Conservation (phyloP, 2,113 vertebrate genomes). For the Morone saxatilis region DNA sequence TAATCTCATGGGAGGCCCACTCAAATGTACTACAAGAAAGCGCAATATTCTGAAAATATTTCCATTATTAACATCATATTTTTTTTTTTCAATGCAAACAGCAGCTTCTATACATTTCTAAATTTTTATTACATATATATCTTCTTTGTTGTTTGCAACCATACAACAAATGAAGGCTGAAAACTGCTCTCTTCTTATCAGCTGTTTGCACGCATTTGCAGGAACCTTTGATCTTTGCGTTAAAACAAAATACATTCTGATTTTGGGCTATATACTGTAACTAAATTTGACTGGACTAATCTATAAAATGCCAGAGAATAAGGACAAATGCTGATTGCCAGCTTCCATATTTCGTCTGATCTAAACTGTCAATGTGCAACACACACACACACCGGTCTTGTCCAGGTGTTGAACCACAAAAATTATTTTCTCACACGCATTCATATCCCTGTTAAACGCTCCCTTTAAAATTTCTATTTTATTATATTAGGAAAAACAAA, state of each 20-base stretch:
- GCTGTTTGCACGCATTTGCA: too few species aligned
- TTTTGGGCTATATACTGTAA: not conserved
- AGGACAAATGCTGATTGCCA: not conserved
- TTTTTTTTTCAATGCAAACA: too few species aligned
- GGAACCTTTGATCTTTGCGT: too few species aligned
- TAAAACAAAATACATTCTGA: not conserved
- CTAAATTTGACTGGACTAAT: not conserved
- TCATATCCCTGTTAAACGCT: not conserved
- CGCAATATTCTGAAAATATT: too few species aligned
- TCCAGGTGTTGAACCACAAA: not conserved
- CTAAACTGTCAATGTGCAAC: not conserved
- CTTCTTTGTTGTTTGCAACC: too few species aligned
- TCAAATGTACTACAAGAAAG: too few species aligned
- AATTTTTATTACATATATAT: too few species aligned
- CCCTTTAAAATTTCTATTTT: not conserved
- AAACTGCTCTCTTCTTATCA: too few species aligned
- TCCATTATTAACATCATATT: too few species aligned
- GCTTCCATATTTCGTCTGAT: not conserved
- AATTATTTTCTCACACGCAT: constrained; percentile 10
- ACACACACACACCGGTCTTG: not conserved
- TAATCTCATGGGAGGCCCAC: too few species aligned
- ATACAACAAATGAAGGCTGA: too few species aligned
- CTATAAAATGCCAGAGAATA: not conserved
- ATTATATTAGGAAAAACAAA: not conserved
- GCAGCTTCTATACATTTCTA: too few species aligned